Evolutionary conservation across 2,113 vertebrate genomes (phyloP).

Genomic region (Bujurquina vittata): DNA sequence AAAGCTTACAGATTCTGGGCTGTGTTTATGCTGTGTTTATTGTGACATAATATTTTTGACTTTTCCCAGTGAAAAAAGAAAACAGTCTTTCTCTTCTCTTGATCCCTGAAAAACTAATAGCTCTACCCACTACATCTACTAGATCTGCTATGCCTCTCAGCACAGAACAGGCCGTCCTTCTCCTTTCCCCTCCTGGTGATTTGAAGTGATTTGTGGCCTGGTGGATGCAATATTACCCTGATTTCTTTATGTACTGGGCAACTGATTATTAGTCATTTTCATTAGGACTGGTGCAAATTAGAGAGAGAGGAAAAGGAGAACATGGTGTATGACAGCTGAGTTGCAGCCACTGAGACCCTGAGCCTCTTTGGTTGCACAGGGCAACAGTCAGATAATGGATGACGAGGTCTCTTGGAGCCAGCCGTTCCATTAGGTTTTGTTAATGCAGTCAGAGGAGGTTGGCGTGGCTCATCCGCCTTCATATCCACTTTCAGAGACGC

Average conservation of each 20-base stretch:
- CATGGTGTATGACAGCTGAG: constrained; percentile 54
- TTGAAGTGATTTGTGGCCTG: constrained; percentile 44
- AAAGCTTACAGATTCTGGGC: no score
- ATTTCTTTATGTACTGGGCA: constrained; percentile 41
- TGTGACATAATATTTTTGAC: not conserved
- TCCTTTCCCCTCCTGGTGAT: constrained; percentile 28
- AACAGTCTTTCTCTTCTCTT: not conserved
- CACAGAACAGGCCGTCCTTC: constrained; percentile 10
- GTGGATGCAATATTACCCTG: constrained; percentile 40
- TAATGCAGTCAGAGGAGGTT: constrained; percentile 81
- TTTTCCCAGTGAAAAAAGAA: not conserved
- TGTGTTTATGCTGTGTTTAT: not conserved
- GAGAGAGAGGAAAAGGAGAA: constrained; percentile 56
- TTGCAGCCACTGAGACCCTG: constrained; percentile 56
- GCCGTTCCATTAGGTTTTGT: constrained; percentile 81
- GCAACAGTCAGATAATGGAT: constrained; percentile 83
- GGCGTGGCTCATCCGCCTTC: constrained; percentile 74
- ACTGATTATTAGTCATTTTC: constrained; percentile 65
- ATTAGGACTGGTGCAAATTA: constrained; percentile 57
- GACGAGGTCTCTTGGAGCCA: constrained; percentile 77
- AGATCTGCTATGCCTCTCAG: constrained; percentile 6
- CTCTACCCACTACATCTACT: not conserved
- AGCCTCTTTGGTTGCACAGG: constrained; percentile 65
- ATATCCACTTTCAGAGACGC: constrained; percentile 74
- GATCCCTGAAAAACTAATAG: not conserved